phyloP scores from a whole-genome alignment of 2,113 vertebrate genomes.

The Myodes glareolus region DNA sequence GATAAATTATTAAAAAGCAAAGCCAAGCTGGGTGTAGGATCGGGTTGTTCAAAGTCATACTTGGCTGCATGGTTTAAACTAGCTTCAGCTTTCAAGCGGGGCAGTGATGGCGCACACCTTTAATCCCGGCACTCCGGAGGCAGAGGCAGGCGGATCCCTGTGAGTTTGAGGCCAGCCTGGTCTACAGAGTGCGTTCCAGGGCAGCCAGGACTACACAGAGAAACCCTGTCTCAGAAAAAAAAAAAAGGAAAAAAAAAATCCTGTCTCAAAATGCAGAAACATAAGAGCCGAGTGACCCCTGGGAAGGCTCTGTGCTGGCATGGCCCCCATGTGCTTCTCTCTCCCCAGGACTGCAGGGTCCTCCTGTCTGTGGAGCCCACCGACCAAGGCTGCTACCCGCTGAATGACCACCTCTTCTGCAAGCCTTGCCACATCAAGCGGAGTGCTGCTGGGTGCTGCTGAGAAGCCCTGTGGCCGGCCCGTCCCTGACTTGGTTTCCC shows the following conservation, averaged over 20 bases:
- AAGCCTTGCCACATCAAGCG: conserved; percentile 89
- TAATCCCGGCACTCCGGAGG: too few species aligned
- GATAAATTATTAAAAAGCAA: too few species aligned
- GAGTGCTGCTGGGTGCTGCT: conserved; percentile 75
- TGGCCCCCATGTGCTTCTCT: not conserved
- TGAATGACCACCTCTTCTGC: conserved; percentile 91
- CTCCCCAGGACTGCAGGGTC: conserved; percentile 87
- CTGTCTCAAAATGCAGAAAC: not conserved
- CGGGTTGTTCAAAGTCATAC: not conserved
- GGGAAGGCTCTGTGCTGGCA: fast-evolving
- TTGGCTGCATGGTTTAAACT: not conserved
- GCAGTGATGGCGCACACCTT: too few species aligned
- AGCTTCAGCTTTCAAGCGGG: not conserved
- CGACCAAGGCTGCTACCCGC: conserved; percentile 92
- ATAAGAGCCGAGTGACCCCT: fast-evolving
- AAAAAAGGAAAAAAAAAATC: too few species aligned
- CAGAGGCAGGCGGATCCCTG: too few species aligned
- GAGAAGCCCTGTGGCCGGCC: not conserved
- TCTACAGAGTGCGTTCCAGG: too few species aligned
- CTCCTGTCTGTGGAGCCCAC: conserved; percentile 92
- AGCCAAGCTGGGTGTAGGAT: not conserved
- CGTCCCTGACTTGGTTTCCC: not conserved
- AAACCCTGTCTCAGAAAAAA: too few species aligned
- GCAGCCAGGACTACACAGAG: too few species aligned
- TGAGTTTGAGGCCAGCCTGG: too few species aligned